Conservation (phyloP, 1,140 invertebrate genomes). For the Nylanderia fulva region DNA sequence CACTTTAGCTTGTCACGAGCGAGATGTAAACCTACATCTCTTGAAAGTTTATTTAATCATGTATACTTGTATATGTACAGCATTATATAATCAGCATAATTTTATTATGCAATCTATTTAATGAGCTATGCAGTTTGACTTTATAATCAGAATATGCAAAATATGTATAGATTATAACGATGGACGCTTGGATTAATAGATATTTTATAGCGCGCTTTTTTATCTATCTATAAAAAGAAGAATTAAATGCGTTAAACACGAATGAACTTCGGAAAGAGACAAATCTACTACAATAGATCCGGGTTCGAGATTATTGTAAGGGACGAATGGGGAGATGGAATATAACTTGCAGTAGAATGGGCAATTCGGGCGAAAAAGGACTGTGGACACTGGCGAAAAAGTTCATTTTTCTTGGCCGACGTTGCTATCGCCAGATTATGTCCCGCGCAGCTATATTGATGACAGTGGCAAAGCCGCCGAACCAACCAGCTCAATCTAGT, state of each 20-base stretch:
- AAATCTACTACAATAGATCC: constrained; percentile 38
- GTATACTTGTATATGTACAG: background rate
- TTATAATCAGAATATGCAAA: background rate
- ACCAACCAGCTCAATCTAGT: constrained; percentile 76
- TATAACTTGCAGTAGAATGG: constrained; percentile 46
- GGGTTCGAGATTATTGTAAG: constrained; percentile 57
- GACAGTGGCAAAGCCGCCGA: constrained; percentile 71
- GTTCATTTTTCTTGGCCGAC: constrained; percentile 77
- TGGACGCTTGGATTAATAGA: background rate
- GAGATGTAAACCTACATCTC: constrained; percentile 3
- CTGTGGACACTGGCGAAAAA: constrained; percentile 65
- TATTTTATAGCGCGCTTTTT: background rate
- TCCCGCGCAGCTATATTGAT: constrained; percentile 77
- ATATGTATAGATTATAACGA: no score
- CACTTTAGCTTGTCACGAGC: constrained; percentile 22
- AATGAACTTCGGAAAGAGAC: constrained; percentile 10
- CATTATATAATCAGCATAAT: background rate
- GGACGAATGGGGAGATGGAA: background rate
- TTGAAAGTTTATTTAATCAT: constrained; percentile 20
- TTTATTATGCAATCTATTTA: background rate
- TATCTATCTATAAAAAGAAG: background rate
- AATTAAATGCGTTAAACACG: background rate
- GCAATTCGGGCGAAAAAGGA: constrained; percentile 63
- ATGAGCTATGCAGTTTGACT: background rate
- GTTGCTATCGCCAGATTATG: constrained; percentile 75